Percentiles rank a stretch among this genome's conserved stretches.
These are phyloP conservation scores for Mastacembelus armatus DNA, from an alignment of 2,797 vertebrate genomes.

Conservation along the genomic window DNA sequence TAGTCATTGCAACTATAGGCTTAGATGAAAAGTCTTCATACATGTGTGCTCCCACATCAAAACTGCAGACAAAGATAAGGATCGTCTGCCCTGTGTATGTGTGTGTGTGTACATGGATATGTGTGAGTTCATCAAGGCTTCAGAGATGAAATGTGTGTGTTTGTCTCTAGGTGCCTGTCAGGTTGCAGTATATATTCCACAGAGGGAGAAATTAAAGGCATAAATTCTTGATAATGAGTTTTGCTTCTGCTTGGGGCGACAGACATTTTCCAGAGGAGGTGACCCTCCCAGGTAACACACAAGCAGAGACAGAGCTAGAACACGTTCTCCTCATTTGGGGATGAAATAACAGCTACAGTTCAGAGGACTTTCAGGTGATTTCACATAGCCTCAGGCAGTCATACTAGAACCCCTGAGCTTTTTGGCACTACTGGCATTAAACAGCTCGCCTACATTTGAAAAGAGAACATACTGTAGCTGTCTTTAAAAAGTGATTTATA, in stretches of 20 bases:
- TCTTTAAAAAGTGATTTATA: too few relatives aligned
- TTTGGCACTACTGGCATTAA: background rate
- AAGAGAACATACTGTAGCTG: background rate
- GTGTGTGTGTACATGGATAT: background rate
- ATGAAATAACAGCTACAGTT: background rate
- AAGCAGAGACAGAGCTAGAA: background rate
- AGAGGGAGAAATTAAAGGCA: constrained; percentile 48
- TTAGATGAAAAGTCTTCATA: background rate
- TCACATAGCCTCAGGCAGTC: constrained; percentile 19
- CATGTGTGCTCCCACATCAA: background rate
- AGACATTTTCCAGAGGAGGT: background rate
- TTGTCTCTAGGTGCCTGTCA: constrained; percentile 17
- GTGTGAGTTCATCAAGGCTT: constrained; percentile 4
- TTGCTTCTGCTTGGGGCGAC: constrained; percentile 25
- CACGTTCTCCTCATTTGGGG: background rate
- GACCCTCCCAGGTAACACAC: constrained; percentile 2
- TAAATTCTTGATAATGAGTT: constrained; percentile 39
- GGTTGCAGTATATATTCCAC: constrained; percentile 20
- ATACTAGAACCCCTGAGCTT: background rate
- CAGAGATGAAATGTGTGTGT: constrained; percentile 24
- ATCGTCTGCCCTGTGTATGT: background rate
- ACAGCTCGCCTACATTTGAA: background rate
- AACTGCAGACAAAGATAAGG: constrained; percentile 1
- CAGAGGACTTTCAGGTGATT: constrained; percentile 11
- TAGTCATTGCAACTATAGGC: background rate